These are phyloP conservation scores for Squalus acanthias DNA, from an alignment of 2,797 vertebrate species.

Conservation along the genomic window DNA sequence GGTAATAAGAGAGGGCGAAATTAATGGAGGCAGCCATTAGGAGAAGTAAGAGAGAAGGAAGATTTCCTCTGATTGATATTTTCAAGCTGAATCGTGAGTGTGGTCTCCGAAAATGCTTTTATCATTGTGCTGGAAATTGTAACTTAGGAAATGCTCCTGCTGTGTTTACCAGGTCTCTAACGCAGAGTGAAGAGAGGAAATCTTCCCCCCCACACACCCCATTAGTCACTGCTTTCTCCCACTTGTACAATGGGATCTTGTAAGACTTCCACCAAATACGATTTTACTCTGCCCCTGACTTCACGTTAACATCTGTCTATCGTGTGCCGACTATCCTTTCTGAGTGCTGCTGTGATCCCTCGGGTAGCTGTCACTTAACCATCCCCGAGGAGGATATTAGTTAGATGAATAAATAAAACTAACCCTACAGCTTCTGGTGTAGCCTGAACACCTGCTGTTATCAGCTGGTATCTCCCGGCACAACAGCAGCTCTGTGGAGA, in stretches of 20 bases:
- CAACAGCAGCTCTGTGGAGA: neutral
- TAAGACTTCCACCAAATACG: neutral
- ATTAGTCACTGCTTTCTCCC: neutral
- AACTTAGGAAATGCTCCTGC: neutral
- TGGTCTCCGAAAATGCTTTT: neutral
- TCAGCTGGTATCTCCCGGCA: neutral
- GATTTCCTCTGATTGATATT: neutral
- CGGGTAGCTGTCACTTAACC: constrained; percentile 1
- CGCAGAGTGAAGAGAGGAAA: neutral
- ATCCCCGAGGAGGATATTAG: constrained; percentile 17
- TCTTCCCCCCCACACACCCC: neutral
- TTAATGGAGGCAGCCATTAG: neutral
- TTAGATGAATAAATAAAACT: constrained; percentile 24
- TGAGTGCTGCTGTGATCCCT: neutral
- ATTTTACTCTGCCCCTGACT: neutral
- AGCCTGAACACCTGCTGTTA: constrained; percentile 7
- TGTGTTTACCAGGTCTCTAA: neutral
- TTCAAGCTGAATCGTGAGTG: neutral
- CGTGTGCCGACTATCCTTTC: neutral
- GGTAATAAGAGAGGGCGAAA: neutral
- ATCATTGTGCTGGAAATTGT: neutral
- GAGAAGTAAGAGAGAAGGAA: neutral
- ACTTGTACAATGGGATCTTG: neutral
- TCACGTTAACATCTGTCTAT: neutral
- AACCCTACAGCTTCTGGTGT: neutral